These are phyloP conservation scores for Melanocharis versteri DNA, from an alignment of 2,113 vertebrate species.

Conservation along the genomic window DNA sequence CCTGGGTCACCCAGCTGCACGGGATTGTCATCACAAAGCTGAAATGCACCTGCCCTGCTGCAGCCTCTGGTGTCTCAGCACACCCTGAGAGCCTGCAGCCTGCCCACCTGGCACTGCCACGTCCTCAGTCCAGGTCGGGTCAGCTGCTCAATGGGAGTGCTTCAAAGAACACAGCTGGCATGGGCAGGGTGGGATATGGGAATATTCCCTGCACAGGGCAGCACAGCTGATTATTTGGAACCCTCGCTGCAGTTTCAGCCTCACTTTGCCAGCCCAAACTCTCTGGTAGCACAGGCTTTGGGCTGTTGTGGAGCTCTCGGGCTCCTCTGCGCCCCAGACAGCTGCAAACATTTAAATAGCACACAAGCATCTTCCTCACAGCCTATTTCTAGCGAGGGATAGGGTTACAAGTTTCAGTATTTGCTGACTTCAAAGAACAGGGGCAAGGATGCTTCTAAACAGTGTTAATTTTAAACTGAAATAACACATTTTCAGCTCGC, in stretches of 20 bases:
- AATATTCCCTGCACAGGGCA: neutral
- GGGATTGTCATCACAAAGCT: neutral
- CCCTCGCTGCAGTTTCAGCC: neutral
- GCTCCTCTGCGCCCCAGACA: neutral
- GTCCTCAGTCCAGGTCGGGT: rapidly evolving
- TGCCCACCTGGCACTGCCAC: neutral
- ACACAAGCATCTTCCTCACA: neutral
- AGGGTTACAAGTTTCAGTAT: neutral
- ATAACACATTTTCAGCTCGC: neutral
- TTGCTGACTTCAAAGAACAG: neutral
- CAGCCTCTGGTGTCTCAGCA: neutral
- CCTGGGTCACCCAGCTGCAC: neutral
- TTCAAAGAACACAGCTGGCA: neutral
- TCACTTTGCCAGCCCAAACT: neutral
- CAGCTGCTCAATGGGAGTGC: neutral
- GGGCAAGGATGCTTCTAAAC: neutral
- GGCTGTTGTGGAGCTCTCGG: neutral
- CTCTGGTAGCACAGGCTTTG: neutral
- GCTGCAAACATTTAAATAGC: neutral
- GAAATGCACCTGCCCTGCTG: neutral
- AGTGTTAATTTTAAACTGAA: neutral
- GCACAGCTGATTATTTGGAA: neutral
- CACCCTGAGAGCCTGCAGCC: neutral
- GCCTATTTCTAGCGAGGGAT: neutral
- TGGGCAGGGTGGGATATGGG: rapidly evolving